phyloP scores from a whole-genome alignment of 2,888 invertebrate species.

The Platycheirus albimanus region DNA sequence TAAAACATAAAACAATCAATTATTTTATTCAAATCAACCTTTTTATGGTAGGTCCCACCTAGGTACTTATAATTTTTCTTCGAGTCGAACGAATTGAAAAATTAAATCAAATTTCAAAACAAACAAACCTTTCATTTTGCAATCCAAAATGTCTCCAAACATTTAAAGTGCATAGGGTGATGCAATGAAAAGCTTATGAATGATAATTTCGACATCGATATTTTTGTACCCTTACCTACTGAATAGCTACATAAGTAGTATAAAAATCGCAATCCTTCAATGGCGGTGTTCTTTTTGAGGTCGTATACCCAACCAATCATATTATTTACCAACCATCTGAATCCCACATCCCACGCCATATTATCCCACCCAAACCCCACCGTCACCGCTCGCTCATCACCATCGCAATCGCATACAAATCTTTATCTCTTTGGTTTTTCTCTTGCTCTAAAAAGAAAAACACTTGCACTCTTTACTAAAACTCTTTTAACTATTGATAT shows the following conservation, averaged over 20 bases:
- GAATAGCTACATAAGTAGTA: too few relatives aligned
- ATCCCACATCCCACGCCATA: conserved; percentile 24
- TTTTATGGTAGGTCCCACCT: too few relatives aligned
- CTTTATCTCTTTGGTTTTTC: conserved; percentile 47
- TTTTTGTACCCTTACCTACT: too few relatives aligned
- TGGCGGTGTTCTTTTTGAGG: conserved; percentile 36
- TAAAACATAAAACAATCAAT: too few relatives aligned
- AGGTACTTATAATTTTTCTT: too few relatives aligned
- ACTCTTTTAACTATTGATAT: conserved; percentile 45
- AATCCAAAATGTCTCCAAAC: too few relatives aligned
- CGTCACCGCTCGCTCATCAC: not conserved
- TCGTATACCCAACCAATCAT: not conserved
- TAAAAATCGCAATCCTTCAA: conserved; percentile 37
- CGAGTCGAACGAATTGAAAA: too few relatives aligned
- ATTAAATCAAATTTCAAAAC: too few relatives aligned
- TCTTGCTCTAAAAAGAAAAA: conserved; percentile 48
- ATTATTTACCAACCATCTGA: conserved; percentile 4
- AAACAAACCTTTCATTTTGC: too few relatives aligned
- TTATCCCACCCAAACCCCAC: not conserved
- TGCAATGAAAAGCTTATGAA: too few relatives aligned
- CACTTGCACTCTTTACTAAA: conserved; percentile 66
- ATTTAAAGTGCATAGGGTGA: not conserved
- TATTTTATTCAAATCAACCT: too few relatives aligned
- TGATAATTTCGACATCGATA: conserved; percentile 16
- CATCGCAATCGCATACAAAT: conserved; percentile 15